Conservation (phyloP, 2,888 invertebrate genomes). For the Lasioglossum oenotherae region DNA sequence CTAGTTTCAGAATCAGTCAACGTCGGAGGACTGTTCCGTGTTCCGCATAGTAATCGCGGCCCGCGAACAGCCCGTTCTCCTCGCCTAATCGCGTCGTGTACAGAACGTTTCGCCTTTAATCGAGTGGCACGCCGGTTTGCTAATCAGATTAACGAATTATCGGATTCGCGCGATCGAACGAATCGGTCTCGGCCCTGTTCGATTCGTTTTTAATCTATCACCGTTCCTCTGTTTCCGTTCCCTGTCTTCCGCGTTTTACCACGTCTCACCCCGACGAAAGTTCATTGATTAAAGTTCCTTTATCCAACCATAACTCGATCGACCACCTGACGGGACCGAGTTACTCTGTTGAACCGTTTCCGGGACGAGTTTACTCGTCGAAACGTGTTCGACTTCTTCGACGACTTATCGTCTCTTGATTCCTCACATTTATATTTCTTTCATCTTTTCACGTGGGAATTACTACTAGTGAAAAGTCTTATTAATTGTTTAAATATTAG, state of each 20-base stretch:
- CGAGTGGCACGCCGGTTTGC: conserved; percentile 38
- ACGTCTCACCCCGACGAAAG: conserved; percentile 9
- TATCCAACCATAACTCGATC: background rate
- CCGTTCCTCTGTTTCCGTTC: background rate
- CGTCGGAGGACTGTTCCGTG: background rate
- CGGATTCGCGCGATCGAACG: conserved; percentile 43
- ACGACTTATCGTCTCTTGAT: background rate
- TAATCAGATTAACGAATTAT: conserved; percentile 65
- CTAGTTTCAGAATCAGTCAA: background rate
- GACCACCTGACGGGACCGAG: background rate
- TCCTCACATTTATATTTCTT: background rate
- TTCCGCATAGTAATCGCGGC: conserved; percentile 12
- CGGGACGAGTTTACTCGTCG: background rate
- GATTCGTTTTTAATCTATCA: conserved; percentile 65
- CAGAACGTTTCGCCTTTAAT: conserved; percentile 56
- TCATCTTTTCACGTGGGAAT: background rate
- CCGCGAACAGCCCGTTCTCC: background rate
- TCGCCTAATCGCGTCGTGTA: conserved; percentile 38
- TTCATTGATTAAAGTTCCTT: conserved; percentile 46
- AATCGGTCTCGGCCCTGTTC: conserved; percentile 39
- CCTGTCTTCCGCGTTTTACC: background rate
- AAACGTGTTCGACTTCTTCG: background rate
- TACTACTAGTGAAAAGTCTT: background rate
- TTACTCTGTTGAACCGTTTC: background rate
- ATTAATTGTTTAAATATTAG: background rate